Conservation (phyloP, 2,888 invertebrate genomes). For the Melipona beecheii region DNA sequence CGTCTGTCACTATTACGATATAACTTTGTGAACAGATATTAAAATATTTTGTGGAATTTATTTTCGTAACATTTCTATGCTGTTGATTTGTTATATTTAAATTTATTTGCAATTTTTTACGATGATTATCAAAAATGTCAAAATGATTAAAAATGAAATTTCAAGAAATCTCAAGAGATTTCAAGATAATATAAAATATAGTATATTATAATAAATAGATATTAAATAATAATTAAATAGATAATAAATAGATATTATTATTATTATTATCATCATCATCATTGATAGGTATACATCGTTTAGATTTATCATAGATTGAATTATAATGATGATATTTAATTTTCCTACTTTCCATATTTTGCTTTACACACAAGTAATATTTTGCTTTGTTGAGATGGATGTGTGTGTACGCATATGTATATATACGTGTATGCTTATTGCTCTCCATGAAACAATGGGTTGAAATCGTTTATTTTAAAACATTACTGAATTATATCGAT, state of each 20-base stretch:
- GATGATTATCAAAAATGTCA: neutral
- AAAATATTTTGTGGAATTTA: neutral
- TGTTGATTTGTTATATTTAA: neutral
- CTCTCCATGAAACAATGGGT: neutral
- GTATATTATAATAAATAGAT: too few relatives aligned
- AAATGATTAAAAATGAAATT: neutral
- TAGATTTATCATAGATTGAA: neutral
- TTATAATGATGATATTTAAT: neutral
- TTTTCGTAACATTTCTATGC: neutral
- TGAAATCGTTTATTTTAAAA: neutral
- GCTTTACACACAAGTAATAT: neutral
- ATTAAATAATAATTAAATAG: too few relatives aligned
- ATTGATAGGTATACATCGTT: neutral
- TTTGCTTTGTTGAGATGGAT: too few relatives aligned
- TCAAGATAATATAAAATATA: too few relatives aligned
- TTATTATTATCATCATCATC: too few relatives aligned
- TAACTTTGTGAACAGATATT: neutral
- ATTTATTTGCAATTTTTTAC: neutral
- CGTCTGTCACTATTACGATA: conserved; percentile 28
- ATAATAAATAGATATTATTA: too few relatives aligned
- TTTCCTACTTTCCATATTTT: neutral
- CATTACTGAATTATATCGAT: neutral
- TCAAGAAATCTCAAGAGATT: neutral
- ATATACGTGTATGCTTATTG: neutral
- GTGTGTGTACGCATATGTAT: neutral